Base-by-base conservation (phyloP, 2,888 invertebrate genomes). In the Cinara cedri region DNA sequence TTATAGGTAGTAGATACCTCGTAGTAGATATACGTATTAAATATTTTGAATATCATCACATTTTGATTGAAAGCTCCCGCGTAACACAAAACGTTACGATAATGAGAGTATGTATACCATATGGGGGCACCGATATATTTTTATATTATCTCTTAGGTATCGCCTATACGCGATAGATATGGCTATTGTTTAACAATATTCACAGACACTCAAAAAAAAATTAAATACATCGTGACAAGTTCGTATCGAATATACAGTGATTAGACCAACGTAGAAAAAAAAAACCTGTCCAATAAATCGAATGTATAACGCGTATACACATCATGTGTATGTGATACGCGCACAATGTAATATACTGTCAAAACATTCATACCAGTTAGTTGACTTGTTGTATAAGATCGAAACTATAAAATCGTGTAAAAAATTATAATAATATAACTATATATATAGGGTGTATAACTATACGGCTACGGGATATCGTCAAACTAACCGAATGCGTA, bases 271-370 rank as follows among this genome's bases (percentile, higher is more conserved):
- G 42, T 57, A 24, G 19, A 57, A 19, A 21, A 42, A 63, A 62
- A 19, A 74, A 63, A 63, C 74, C 74, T 42, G 74, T 74, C 62
- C 19, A 51, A 74, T 63, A 74, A 74, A 63, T 63, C 74, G 74
- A 63, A 54, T 42, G 63, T 74, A 21, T 51, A 60, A 46, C 19
- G 3, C 21, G 14, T 24, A 51, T 26, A 26, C 11, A 19, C 9
- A 14, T n/a, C n/a, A n/a, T 21, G 13, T 11, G 13, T 42, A 34
- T 42, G 19, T 42, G 21, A n/a, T 26, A 68, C 11, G 19, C 19
- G 13, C 21, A 44, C 55, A n/a, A n/a, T n/a, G 42, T 34, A 34
- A 44, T 34, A 34, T 34, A 72, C 72, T 49, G 72, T 72, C 72
- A 72, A 72, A 60, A 62, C 72, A 72, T 71, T 44, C 71, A 57